Conservation (phyloP, 2,113 vertebrate genomes). For the Dasyprocta punctata region DNA sequence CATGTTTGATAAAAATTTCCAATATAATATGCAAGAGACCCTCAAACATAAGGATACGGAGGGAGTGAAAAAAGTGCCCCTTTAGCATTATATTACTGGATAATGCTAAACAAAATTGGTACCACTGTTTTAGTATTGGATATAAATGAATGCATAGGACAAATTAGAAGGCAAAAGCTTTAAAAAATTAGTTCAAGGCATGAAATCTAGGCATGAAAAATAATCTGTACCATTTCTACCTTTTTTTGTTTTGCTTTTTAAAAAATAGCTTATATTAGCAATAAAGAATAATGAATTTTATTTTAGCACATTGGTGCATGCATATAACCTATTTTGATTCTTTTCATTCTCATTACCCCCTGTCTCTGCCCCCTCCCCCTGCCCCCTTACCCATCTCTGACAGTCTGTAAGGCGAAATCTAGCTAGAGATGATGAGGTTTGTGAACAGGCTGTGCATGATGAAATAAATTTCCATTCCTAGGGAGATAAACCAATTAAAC, state of each 20-base stretch:
- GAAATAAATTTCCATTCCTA: not conserved
- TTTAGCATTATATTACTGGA: not conserved
- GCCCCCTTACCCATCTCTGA: not conserved
- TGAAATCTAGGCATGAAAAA: no score
- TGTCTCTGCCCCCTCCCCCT: not conserved
- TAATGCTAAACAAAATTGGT: not conserved
- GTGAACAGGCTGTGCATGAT: not conserved
- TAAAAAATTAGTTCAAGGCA: no score
- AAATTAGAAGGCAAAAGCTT: not conserved
- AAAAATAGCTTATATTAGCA: not conserved
- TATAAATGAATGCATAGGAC: not conserved
- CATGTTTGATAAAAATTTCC: not conserved
- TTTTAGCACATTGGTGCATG: not conserved
- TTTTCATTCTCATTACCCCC: not conserved
- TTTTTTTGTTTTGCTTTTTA: no score
- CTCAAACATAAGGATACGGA: not conserved
- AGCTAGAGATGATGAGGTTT: not conserved
- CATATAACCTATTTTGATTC: not conserved
- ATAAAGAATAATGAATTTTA: not conserved
- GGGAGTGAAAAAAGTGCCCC: not conserved
- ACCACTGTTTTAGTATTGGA: not conserved
- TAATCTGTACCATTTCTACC: no score
- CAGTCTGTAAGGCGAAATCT: not conserved
- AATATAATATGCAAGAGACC: not conserved
- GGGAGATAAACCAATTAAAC: conserved; percentile 4